Evolutionary conservation across 2,797 vertebrate genomes (phyloP).

Genomic region (Myotis myotis): DNA sequence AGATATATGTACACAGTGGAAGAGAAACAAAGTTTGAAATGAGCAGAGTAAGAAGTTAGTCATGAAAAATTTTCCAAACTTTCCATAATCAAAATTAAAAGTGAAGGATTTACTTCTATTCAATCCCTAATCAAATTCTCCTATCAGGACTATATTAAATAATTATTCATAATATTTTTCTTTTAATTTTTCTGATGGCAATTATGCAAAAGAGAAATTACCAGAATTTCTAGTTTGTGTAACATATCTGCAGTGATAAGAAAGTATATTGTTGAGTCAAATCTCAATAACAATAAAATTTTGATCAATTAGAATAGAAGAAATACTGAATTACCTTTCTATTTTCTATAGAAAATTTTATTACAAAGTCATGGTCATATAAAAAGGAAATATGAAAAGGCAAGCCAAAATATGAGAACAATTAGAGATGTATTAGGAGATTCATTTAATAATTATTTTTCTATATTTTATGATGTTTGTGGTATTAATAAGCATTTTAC

Average conservation of each 20-base stretch:
- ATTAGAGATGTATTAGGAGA: background rate
- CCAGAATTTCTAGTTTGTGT: background rate
- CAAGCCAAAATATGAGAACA: background rate
- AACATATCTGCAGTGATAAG: background rate
- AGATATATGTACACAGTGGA: background rate
- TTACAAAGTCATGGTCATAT: background rate
- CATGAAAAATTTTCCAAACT: background rate
- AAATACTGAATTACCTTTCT: background rate
- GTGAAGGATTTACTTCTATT: background rate
- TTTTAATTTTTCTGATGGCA: background rate
- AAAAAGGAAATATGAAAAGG: background rate
- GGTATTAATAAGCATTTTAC: background rate
- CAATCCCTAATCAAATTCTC: background rate
- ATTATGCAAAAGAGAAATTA: background rate
- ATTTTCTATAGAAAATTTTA: background rate
- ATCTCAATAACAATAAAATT: background rate
- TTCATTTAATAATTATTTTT: background rate
- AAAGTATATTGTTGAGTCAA: background rate
- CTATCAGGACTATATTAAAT: background rate
- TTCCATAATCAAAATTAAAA: background rate
- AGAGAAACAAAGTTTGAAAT: background rate
- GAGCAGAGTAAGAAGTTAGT: background rate
- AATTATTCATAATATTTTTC: background rate
- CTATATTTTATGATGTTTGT: background rate
- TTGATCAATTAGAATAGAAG: background rate